These are phyloP conservation scores for Leuctra nigra DNA, from an alignment of 2,888 invertebrate species.

Conservation along the genomic window DNA sequence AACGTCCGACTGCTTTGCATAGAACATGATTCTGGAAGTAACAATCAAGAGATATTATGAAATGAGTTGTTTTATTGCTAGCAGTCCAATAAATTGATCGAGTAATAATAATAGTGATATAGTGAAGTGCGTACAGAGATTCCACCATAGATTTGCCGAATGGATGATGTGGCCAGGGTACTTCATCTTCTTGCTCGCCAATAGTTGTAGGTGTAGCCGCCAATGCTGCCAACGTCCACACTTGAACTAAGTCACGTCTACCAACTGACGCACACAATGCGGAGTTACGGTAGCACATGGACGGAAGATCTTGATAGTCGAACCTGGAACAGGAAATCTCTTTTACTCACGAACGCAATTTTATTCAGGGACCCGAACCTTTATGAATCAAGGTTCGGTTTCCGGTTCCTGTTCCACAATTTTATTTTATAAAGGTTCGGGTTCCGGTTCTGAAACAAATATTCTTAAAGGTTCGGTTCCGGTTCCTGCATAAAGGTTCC, in stretches of 20 bases:
- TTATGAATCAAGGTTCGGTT: too few species aligned
- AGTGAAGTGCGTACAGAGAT: conserved; percentile 59
- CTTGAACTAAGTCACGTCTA: conserved; percentile 75
- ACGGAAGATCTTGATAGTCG: conserved; percentile 41
- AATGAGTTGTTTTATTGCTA: too few species aligned
- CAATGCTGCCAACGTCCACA: conserved; percentile 78
- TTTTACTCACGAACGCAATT: too few species aligned
- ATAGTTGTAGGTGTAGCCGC: conserved; percentile 42
- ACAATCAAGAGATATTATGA: conserved; percentile 18
- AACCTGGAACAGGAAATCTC: too few species aligned
- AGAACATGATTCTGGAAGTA: conserved; percentile 64
- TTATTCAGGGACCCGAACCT: too few species aligned
- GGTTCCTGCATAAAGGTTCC: too few species aligned
- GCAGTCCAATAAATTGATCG: too few species aligned
- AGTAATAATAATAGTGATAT: background rate
- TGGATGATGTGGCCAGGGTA: conserved; percentile 77
- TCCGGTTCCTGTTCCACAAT: too few species aligned
- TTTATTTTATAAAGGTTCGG: too few species aligned
- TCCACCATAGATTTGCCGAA: conserved; percentile 80
- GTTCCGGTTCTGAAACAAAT: too few species aligned
- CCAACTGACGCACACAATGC: conserved; percentile 64
- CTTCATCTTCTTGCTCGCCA: conserved; percentile 50
- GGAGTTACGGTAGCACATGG: conserved; percentile 77
- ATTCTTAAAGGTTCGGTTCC: too few species aligned
- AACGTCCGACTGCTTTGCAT: conserved; percentile 72